A percentile compares a stretch with the other conserved stretches of the same genome.
These are phyloP conservation scores for Papilio elwesi DNA, from an alignment of 2,888 invertebrate species.

Conservation along the genomic window DNA sequence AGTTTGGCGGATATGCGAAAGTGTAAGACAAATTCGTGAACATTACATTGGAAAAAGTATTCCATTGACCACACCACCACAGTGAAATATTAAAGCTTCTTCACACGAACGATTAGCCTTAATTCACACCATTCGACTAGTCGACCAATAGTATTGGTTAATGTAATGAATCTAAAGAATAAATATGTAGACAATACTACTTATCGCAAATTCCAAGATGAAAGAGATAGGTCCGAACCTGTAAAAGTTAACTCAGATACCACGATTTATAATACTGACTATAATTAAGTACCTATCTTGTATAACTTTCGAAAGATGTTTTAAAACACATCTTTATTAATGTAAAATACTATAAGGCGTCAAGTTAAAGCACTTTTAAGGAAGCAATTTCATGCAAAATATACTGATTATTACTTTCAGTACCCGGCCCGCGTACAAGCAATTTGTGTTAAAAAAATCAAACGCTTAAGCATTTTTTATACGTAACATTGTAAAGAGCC, in stretches of 20 bases:
- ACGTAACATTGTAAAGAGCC: constrained; percentile 35
- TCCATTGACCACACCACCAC: too few relatives aligned
- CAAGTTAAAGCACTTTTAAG: constrained; percentile 30
- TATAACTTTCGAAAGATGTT: background rate
- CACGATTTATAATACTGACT: background rate
- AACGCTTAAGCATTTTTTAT: constrained; percentile 33
- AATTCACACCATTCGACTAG: too few relatives aligned
- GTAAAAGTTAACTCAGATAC: background rate
- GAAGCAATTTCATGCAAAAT: constrained; percentile 34
- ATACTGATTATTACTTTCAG: constrained; percentile 26
- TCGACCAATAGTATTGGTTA: too few relatives aligned
- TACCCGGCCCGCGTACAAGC: constrained; percentile 32
- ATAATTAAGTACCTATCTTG: constrained; percentile 4
- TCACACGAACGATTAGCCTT: too few relatives aligned
- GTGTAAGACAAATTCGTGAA: too few relatives aligned
- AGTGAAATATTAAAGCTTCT: too few relatives aligned
- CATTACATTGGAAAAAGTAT: too few relatives aligned
- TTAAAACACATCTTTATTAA: constrained; percentile 34
- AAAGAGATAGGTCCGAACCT: too few relatives aligned
- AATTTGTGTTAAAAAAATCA: constrained; percentile 27
- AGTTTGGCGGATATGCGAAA: too few relatives aligned
- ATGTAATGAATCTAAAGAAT: too few relatives aligned
- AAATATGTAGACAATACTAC: too few relatives aligned
- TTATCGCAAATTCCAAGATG: background rate
- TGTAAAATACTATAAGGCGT: constrained; percentile 28